Evolutionary conservation across 1,140 invertebrate species (phyloP), one percentile per base, ranked within the genome.

Genomic region (Tetranychus urticae): DNA sequence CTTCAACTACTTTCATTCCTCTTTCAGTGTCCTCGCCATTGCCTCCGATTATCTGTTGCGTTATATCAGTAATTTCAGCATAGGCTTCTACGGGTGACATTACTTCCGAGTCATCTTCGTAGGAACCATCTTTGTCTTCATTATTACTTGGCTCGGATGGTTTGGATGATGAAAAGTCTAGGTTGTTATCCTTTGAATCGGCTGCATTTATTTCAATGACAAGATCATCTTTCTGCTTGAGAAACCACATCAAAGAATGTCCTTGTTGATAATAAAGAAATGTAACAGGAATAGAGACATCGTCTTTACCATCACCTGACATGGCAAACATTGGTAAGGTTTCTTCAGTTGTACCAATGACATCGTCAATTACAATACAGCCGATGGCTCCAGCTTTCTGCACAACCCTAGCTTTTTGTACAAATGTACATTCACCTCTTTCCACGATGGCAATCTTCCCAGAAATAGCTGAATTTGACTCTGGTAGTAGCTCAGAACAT

Each of bases 371-470:
- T 7, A 93, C 82, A 67, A 97, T 88, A 36, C 84, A 84, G 31
- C 83, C 87, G 42, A 82, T 73, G 8, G 84, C 90, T 31, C 89
- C 88, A 31, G 82, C 80, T 61, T 78, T 76, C 75, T 93, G 82
- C n/a, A 91, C 76, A 68, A 80, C 75, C 48, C 88, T 78, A 8
- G 86, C 87, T 77, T 97, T 97, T 65, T 96, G 87, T 13, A 93
- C 80, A 72, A 98, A 98, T 75, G 92, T 93, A 72, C 93, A 97
- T 67, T 84, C 82, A 1, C 91, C 90, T 35, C 93, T 76, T 68
- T 84, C 80, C 52, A 91, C 80, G 7, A 97, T 75, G 0, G 79
- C 86, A 67, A 97, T 88, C 66, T 83, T 83, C 6, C 82, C 85
- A 58, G 72, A 72, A 0, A 92, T 67, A 33, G 12, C 6, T 74